Evolutionary conservation across 2,888 invertebrate species (phyloP), one percentile per base, ranked within the genome.

Genomic region (Oxycera nigricornis): DNA sequence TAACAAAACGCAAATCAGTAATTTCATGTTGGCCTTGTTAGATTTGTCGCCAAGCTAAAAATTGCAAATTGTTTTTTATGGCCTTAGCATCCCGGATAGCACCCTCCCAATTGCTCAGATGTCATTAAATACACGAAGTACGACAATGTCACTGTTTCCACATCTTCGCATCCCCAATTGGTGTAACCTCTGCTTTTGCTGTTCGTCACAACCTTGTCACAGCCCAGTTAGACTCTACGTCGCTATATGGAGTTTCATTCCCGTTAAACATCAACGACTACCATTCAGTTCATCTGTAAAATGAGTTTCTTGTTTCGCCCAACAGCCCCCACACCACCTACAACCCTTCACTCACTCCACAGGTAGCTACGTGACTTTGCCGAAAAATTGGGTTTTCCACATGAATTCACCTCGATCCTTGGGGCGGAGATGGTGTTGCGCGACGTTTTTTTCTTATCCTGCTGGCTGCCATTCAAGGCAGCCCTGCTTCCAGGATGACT

Each of bases 1-100:
- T 59, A 30, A 59, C 59, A 17, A 59, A 59, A 59, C 30, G 59
- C 59, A 59, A 59, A 59, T 59, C 59, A 26, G 59, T 59, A 59
- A 59, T 59, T 59, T 59, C 28, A 17, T 26, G 26, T 59, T 59
- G 14, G 59, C 28, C 59, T 59, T 59, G 59, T 59, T 59, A 59
- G 59, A 28, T 59, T 26, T 30, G 59, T 28, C 28, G 59, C 59
- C 22, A 59, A 59, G 59, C 22, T 14, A 50, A 22, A 28, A 59
- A 59, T 59, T 59, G 30, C 28, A 26, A 22, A 59, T 59, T 59
- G 59, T 59, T 59, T 59, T 50, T 59, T 59, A 59, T 59, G 14
- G 59, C n/a, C 28, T 26, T 9, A 26, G 11, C 59, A 59, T 28
- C 59, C 30, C 9, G 55, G 22, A 55, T 20, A 20, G 1, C 55